A percentile compares a stretch with the other conserved stretches of the same genome.
Conservation (phyloP, 2,888 invertebrate species). For the Altica lythri region DNA sequence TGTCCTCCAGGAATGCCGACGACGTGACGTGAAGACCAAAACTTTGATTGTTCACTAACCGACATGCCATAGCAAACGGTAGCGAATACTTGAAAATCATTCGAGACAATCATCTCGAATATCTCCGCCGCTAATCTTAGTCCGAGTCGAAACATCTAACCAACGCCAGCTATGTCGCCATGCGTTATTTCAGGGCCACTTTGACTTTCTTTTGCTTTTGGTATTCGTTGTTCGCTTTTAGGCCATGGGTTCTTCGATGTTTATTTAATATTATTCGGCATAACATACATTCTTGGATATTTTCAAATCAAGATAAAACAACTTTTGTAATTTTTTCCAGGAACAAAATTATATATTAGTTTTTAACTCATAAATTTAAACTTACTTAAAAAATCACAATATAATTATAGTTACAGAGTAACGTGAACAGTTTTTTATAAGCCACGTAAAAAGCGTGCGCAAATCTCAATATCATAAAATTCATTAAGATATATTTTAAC, state of each 20-base stretch:
- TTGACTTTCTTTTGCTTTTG: background rate
- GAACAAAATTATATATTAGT: too few relatives aligned
- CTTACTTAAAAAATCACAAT: too few relatives aligned
- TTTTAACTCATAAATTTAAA: too few relatives aligned
- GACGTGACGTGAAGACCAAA: constrained; percentile 48
- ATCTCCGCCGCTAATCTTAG: constrained; percentile 29
- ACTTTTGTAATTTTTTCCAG: too few relatives aligned
- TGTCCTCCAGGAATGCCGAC: constrained; percentile 49
- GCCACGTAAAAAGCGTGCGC: too few relatives aligned
- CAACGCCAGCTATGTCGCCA: constrained; percentile 17
- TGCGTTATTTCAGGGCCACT: constrained; percentile 8
- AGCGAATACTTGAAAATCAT: constrained; percentile 32
- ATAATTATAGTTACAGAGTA: too few relatives aligned
- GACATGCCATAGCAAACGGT: constrained; percentile 33
- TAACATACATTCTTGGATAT: background rate
- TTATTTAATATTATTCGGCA: background rate
- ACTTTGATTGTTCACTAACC: constrained; percentile 36
- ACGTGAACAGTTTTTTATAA: too few relatives aligned
- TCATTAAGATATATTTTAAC: too few relatives aligned
- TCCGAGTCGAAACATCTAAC: constrained; percentile 19
- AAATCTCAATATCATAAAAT: too few relatives aligned
- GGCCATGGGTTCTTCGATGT: background rate
- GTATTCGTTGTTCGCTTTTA: constrained; percentile 4
- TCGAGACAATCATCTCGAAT: constrained; percentile 29
- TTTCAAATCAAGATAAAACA: too few relatives aligned